phyloP scores from a whole-genome alignment of 2,888 invertebrate species.

The Branchinecta sandiegonensis region DNA sequence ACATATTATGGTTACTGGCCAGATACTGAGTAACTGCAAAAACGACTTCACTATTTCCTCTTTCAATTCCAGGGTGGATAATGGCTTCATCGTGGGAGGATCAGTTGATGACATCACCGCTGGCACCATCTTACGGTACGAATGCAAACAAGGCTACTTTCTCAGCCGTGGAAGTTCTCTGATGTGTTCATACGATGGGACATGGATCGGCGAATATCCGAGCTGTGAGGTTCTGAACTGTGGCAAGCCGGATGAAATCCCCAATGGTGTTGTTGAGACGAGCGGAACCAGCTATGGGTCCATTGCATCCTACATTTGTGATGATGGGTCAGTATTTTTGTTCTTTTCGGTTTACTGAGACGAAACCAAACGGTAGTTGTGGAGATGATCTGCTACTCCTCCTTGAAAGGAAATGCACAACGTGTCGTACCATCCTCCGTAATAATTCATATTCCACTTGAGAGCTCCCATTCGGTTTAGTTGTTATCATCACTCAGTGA shows the following conservation, averaged over 20 bases:
- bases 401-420: too few relatives aligned
- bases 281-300: not conserved
- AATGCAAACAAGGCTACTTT: constrained; percentile 31
- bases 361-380: too few relatives aligned
- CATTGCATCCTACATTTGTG: constrained; percentile 10
- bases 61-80: not conserved
- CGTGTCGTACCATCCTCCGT: too few relatives aligned
- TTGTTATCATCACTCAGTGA: too few relatives aligned
- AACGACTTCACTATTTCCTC: too few relatives aligned
- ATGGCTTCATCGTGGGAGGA: constrained; percentile 14
- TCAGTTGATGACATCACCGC: constrained; percentile 21
- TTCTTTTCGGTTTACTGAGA: too few relatives aligned
- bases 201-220: constrained; percentile 26
- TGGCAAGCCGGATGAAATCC: constrained; percentile 24
- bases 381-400: too few relatives aligned
- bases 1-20: too few relatives aligned
- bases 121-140: constrained; percentile 26
- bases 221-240: constrained; percentile 28
- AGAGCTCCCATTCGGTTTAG: too few relatives aligned
- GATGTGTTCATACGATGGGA: constrained; percentile 29
- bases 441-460: too few relatives aligned
- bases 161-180: constrained; percentile 29
- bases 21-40: too few relatives aligned
- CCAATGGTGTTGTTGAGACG: constrained; percentile 20
- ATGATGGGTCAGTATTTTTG: not conserved